Base-by-base conservation (phyloP, 2,113 vertebrate species). In the Rhynchopsitta pachyrhyncha region DNA sequence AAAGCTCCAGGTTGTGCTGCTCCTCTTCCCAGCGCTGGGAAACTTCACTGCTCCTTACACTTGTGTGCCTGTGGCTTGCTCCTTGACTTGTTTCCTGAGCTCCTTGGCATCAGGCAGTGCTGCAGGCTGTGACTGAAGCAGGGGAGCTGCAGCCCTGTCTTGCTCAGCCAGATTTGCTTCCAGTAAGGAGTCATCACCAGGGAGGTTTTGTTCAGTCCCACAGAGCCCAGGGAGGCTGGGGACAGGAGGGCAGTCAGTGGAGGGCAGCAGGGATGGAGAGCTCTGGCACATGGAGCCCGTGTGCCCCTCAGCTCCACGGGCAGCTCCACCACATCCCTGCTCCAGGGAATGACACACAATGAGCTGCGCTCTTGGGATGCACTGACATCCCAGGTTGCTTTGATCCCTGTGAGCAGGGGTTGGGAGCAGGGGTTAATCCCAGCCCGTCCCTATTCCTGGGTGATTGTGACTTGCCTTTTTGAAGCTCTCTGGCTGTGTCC, bases 121-220 rank as follows among this genome's bases (percentile, higher is more conserved):
- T 86, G 92, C 9, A 62, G 91, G 60, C 86, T 71, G 46, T 64
- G 92, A 82, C 53, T 71, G 88, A 78, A 71, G 82, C 75, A 88
- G 62, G 77, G 94, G 83, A 91, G 73, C 94, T 75, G 94, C 92
- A 86, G 92, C 63, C 71, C 1, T 82, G 6, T 82, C 87, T 63
- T 25, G 50, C 84, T 93, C 86, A 71, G 68, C 64, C 94, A 92
- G 88, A 37, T 73, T 64, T 70, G 86, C 35, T 78, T 82, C 91
- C 91, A 57, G 86, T n/a, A 44, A 84, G 93, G 71, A 87, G n/a
- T 74, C 47, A 82, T 77, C 84, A 63, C 13, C 44, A 35, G 77
- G 90, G 73, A 11, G 1, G 4, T 84, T 75, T 49, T n/a, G 50
- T 82, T 92, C 69, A 31, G 25, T 37, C 46, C 55, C 19, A 2